Conservation (phyloP, 2,113 vertebrate genomes). For the Todiramphus saurophagus region DNA sequence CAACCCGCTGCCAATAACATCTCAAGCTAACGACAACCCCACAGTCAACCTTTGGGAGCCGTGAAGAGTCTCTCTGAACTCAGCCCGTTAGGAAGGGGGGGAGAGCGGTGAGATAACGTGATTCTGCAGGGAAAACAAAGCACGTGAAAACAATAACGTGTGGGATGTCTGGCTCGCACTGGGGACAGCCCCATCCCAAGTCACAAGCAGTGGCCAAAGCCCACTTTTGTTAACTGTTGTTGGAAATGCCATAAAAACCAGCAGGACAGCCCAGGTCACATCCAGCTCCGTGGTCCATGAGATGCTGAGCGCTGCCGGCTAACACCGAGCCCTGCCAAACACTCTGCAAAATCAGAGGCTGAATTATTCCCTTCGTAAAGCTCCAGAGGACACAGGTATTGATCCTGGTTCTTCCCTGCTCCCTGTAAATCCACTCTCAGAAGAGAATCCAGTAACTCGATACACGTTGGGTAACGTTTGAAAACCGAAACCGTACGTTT, state of each 20-base stretch:
- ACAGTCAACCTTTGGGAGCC: constrained; percentile 30
- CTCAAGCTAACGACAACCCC: not conserved
- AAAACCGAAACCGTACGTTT: not conserved
- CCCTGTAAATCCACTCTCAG: rapidly evolving
- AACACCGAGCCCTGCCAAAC: not conserved
- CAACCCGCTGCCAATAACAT: not conserved
- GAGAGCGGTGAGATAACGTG: rapidly evolving
- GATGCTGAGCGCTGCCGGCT: not conserved
- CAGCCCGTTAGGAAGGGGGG: not conserved
- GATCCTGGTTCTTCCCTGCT: rapidly evolving
- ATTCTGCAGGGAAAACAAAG: not conserved
- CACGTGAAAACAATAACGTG: not conserved
- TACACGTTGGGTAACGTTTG: not conserved
- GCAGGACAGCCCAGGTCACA: not conserved
- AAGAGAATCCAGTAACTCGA: not conserved
- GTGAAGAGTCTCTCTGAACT: not conserved
- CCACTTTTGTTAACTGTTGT: not conserved
- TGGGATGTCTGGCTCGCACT: not conserved
- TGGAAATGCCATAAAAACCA: not conserved
- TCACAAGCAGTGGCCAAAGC: not conserved
- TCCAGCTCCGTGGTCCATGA: rapidly evolving
- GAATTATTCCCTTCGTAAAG: not conserved
- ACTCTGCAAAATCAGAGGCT: not conserved
- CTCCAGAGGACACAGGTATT: not conserved
- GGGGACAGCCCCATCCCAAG: not conserved